Evolutionary conservation across 1,140 invertebrate genomes (phyloP), one percentile per base, ranked within the genome.

Genomic region (Hyles vespertilio): DNA sequence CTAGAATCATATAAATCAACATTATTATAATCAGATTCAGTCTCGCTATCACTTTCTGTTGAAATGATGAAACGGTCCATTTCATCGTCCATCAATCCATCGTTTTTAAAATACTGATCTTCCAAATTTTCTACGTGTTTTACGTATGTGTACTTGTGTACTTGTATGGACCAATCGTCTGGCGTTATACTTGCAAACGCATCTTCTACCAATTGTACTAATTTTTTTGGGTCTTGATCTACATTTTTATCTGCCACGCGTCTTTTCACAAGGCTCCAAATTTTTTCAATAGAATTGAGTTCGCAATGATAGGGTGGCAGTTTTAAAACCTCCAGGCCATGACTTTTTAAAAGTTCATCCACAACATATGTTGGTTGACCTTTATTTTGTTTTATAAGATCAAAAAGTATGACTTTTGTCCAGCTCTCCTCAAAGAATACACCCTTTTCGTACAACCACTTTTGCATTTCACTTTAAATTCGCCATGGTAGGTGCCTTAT

Each of bases 221-320:
- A n/a, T n/a, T 59, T 48, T 67, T 12, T 49, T 50, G 65, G 53
- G 49, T 58, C 55, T 48, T 51, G 58, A 11, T n/a, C 52, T n/a
- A 61, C 51, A 32, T 33, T 34, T 51, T 51, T 66, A 44, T 62
- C 62, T 12, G 56, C 22, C 46, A 66, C 45, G 61, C 59, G 59
- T 48, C n/a, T n/a, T n/a, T n/a, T n/a, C n/a, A n/a, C n/a, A n/a
- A n/a, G n/a, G n/a, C n/a, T n/a, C n/a, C n/a, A 66, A 12, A 66
- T 62, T 12, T 58, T 22, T 33, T 62, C 33, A 32, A 65, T 58
- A 36, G 59, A 11, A 33, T 65, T 58, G n/a, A 65, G 44, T 9
- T 65, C 63, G 44, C 56, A 62, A 46, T 52, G 49, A 34, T 64
- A 52, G 9, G 52, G 51, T 22, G 56, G 56, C 40, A 58, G 55